A percentile compares a stretch with the other conserved stretches of the same genome.
These are phyloP conservation scores for Calyptommatus sinebrachiatus DNA, from an alignment of 2,113 vertebrate genomes.

Conservation along the genomic window DNA sequence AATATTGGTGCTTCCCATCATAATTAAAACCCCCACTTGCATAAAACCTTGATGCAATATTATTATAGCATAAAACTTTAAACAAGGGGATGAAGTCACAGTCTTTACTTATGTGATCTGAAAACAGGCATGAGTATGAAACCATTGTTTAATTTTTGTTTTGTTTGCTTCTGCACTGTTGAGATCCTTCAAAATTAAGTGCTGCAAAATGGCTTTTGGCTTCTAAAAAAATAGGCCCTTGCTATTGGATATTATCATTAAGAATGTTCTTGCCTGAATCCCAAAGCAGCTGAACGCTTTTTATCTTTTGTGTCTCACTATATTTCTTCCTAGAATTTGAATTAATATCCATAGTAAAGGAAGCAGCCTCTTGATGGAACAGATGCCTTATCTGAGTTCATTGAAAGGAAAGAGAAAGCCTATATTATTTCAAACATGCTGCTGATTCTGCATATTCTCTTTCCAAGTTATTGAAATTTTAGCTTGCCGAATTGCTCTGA, in stretches of 20 bases:
- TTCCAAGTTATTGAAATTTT: conserved; percentile 20
- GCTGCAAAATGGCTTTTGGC: background rate
- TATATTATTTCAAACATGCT: background rate
- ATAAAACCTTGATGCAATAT: no score
- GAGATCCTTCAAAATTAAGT: background rate
- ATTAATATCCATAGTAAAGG: background rate
- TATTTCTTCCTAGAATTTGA: background rate
- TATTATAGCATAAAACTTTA: no score
- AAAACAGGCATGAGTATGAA: no score
- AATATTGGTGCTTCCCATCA: no score
- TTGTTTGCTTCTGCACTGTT: background rate
- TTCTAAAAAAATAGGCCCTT: background rate
- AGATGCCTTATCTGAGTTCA: background rate
- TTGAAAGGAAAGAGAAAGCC: conserved; percentile 5
- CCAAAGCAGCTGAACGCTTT: background rate
- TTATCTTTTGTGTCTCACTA: background rate
- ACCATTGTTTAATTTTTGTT: background rate
- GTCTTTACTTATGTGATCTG: no score
- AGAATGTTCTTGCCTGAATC: background rate
- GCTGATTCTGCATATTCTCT: background rate
- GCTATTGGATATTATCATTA: background rate
- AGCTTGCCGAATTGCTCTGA: background rate
- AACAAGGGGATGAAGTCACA: no score
- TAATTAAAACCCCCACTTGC: no score
- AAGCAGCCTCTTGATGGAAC: background rate